Percentiles rank a stretch among this genome's conserved stretches.
These are phyloP conservation scores for Coelopa frigida DNA, from an alignment of 1,140 invertebrate species.

Conservation along the genomic window DNA sequence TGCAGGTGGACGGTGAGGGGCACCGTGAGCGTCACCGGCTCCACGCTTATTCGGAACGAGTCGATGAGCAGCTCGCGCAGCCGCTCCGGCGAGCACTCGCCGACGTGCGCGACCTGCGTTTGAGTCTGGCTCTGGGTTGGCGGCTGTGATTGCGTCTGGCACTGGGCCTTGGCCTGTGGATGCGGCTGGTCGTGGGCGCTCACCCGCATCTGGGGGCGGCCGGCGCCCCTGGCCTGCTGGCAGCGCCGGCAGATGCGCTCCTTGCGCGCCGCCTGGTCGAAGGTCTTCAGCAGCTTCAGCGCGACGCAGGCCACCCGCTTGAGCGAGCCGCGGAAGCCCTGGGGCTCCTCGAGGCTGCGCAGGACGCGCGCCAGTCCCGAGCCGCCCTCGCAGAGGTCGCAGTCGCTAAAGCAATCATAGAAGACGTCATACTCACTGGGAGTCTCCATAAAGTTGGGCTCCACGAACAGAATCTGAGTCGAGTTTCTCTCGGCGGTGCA, in stretches of 20 bases:
- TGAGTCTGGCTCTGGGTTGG: too few species aligned
- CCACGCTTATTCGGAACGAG: slow-evolving; percentile 18
- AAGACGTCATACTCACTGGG: slow-evolving; percentile 20
- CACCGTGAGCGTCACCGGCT: slow-evolving; percentile 25
- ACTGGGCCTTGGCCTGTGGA: slow-evolving; percentile 23
- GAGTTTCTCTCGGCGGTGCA: too few species aligned
- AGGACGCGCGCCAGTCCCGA: not conserved
- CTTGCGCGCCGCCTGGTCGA: slow-evolving; percentile 6
- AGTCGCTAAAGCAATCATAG: slow-evolving; percentile 24
- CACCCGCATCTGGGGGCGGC: not conserved
- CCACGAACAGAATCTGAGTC: slow-evolving; percentile 6
- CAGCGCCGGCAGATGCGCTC: too few species aligned
- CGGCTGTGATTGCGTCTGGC: slow-evolving; percentile 16
- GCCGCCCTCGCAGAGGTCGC: not conserved
- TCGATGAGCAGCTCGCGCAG: too few species aligned
- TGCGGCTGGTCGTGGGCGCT: slow-evolving; percentile 19
- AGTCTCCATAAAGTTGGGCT: slow-evolving; percentile 9
- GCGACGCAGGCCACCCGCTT: slow-evolving; percentile 15
- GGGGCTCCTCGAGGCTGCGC: slow-evolving; percentile 5
- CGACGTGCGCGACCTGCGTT: slow-evolving; percentile 14
- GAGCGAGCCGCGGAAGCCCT: slow-evolving; percentile 12
- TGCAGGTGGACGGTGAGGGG: slow-evolving; percentile 24
- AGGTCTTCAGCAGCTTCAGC: slow-evolving; percentile 14
- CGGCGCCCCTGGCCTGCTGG: not conserved
- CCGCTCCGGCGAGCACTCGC: slow-evolving; percentile 20